phyloP scores from a whole-genome alignment of 2,113 vertebrate genomes.

The Bubo scandiacus region DNA sequence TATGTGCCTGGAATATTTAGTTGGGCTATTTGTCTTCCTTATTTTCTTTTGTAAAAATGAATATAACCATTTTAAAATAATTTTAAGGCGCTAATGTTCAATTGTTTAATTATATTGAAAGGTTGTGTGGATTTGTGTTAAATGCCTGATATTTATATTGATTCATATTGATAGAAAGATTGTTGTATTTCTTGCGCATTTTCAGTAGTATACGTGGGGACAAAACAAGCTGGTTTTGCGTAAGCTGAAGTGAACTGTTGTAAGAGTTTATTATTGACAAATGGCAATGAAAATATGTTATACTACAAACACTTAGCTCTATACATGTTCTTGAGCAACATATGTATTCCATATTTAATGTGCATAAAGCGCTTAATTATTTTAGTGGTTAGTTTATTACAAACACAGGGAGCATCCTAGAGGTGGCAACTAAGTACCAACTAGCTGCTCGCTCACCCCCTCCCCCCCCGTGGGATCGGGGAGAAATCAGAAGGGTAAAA shows the following conservation, averaged over 20 bases:
- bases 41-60: background rate
- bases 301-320: background rate
- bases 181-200: background rate
- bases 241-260: background rate
- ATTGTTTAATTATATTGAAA: background rate
- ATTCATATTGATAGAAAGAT: background rate
- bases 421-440: background rate
- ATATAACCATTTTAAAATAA: background rate
- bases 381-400: background rate
- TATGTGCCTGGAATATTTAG: background rate
- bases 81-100: background rate
- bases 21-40: background rate
- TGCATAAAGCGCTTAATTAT: background rate
- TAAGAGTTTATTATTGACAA: background rate
- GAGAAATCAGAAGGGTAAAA: background rate
- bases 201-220: rapidly evolving
- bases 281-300: background rate
- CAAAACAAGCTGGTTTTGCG: background rate
- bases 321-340: background rate
- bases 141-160: background rate
- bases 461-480: too few relatives aligned
- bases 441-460: rapidly evolving
- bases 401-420: background rate
- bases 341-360: background rate
- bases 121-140: background rate